Evolutionary conservation across 2,888 invertebrate genomes (phyloP), one percentile per base, ranked within the genome.

Genomic region (Caenorhabditis sp.): DNA sequence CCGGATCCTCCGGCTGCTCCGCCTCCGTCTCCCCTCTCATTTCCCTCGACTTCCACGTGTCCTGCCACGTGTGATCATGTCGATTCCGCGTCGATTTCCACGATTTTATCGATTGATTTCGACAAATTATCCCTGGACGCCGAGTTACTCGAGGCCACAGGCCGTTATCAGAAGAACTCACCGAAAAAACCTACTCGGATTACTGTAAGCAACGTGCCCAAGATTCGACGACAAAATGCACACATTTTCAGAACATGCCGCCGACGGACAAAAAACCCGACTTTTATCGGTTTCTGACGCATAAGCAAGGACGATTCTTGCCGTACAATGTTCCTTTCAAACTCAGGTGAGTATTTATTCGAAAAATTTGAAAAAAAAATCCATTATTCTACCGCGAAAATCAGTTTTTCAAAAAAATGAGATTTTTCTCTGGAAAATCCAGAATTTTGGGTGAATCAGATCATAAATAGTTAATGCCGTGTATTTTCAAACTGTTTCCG

Each of bases 281-380:
- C 20, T 67, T 47, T 35, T 70, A 65, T 20, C 70, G 71, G 20
- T 26, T 51, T 3, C 67, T 68, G 6, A 28, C 55, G 11, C 60
- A 68, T 47, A 55, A 50, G 47, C 24, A 18, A 6, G 80, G 80
- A 11, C 44, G 80, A 50, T 80, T 72, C 51, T 37, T 24, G 9
- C 80, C 80, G 18, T 80, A 80, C 35, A 40, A 60, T 4, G 68
- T 80, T 2, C 80, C 80, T 0, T 65, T 80, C 51, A 51, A 72
- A 35, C 64, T 72, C 56, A 55, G 80, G 80, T 80, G 22, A 55
- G 20, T 47, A 11, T 53, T 28, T 15, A 18, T 8, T 32, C n/a
- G 32, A n/a, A 56, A 32, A 28, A 9, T 58, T 58, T 35, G 6
- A 32, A 32, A 56, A 11, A 22, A 58, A n/a, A n/a, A n/a, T n/a